Conservation (phyloP, 2,113 vertebrate genomes). For the Orthochromis malagaraziensis region DNA sequence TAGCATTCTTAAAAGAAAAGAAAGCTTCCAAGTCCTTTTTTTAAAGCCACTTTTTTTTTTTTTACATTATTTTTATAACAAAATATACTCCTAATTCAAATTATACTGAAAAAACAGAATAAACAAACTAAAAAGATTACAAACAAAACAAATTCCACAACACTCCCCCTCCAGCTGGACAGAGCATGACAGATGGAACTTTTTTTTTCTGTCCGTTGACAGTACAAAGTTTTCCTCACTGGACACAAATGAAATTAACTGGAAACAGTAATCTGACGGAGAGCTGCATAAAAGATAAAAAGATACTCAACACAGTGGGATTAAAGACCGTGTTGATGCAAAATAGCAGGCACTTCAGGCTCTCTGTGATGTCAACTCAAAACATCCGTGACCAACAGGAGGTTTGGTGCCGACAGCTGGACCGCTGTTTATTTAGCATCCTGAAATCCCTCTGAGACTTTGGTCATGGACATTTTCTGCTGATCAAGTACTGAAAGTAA, state of each 20-base stretch:
- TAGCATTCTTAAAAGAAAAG: not conserved
- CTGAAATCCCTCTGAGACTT: not conserved
- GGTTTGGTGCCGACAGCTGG: not conserved
- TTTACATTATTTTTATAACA: not conserved
- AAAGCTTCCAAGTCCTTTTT: not conserved
- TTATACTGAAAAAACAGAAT: not conserved
- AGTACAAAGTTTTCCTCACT: not conserved
- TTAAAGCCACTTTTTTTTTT: not conserved
- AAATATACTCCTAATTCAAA: not conserved
- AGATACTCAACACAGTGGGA: not conserved
- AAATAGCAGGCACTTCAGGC: conserved; percentile 7
- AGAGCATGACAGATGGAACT: not conserved
- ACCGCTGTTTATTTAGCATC: conserved; percentile 15
- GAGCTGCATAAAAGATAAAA: not conserved
- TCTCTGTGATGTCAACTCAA: conserved; percentile 8
- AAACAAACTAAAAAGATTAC: not conserved
- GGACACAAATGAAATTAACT: not conserved
- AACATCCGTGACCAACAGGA: conserved; percentile 26
- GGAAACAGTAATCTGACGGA: not conserved
- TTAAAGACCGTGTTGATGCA: not conserved
- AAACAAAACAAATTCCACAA: not conserved
- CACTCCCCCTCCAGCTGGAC: not conserved
- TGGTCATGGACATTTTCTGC: conserved; percentile 7
- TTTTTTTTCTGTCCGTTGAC: not conserved
- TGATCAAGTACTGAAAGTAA: conserved; percentile 3